Evolutionary conservation across 2,797 vertebrate genomes (phyloP), one percentile per base, ranked within the genome.

Genomic region (Botia almorhae): DNA sequence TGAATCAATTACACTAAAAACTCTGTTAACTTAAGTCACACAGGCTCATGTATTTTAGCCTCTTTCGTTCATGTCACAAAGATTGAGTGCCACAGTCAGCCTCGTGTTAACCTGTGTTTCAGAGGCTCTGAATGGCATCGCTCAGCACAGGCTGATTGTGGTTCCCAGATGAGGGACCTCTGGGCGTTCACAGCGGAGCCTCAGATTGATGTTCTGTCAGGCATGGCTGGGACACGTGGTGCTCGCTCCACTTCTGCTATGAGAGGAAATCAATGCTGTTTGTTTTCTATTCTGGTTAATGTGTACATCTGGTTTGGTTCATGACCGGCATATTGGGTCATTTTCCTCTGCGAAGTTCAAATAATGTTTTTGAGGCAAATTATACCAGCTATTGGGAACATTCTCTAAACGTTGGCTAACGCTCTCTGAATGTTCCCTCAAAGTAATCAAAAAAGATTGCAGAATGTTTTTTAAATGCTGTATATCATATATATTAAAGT

Each of bases 211-310:
- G 43, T 16, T 50, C 39, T 50, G 53, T 64, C 51, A 70, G 65
- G 56, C 60, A 61, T 69, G 53, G 36, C 11, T 23, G 71, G 69
- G 81, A 70, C 75, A 73, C 5, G 26, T 8, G 60, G 64, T 12
- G 55, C 67, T 67, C 69, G 7, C 53, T 1, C 36, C 21, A 39
- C 53, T 69, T 36, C 75, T 89, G 87, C 82, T 89, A 81, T 87
- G 81, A 85, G 19, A 73, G 74, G 14, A 73, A 81, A 87, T 92
- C 87, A 85, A 89, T 89, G 79, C 33, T 69, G 65, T 56, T 33
- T 26, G 17, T 61, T 36, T 12, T 2, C 53, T 61, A 29, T 51
- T 2, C 23, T 61, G 26, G 43, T 69, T n/a, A 61, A 65, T 69
- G 17, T 23, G 21, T 56, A 50, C 14, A 10, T 61, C 14, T 63